Evolutionary conservation across 1,140 invertebrate species (phyloP).

Genomic region (Metopolophium dirhodum): DNA sequence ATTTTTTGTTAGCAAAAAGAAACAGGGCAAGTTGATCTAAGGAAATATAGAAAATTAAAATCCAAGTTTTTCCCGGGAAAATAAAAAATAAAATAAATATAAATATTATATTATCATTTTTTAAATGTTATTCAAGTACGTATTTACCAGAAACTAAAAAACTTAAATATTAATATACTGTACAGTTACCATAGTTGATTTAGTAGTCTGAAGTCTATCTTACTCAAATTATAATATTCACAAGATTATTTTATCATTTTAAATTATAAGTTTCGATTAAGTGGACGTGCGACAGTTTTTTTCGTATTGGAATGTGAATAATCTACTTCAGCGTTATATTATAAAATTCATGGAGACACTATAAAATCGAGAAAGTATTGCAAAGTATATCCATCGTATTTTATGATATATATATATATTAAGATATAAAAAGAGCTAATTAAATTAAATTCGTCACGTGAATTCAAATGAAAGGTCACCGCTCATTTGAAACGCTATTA

Average conservation of each 20-base stretch:
- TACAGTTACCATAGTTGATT: background rate
- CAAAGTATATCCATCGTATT: background rate
- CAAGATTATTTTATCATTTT: background rate
- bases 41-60: background rate
- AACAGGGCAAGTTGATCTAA: background rate
- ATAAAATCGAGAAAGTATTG: constrained; percentile 26
- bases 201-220: background rate
- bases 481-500: background rate
- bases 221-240: background rate
- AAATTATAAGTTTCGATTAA: background rate
- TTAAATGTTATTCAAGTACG: background rate
- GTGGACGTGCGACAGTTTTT: background rate
- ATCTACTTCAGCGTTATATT: background rate
- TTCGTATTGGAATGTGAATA: background rate
- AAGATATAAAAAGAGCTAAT: background rate
- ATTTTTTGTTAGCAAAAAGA: background rate
- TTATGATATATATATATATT: background rate
- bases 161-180: background rate
- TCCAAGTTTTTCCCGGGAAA: background rate
- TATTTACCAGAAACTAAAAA: background rate
- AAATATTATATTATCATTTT: background rate
- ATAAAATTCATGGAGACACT: background rate
- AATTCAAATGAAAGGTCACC: constrained; percentile 5
- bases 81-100: background rate
- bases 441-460: constrained; percentile 27